Percentiles rank a stretch among this genome's conserved stretches.
These are phyloP conservation scores for Hippocampus abdominalis DNA, from an alignment of 2,113 vertebrate genomes.

Conservation along the genomic window DNA sequence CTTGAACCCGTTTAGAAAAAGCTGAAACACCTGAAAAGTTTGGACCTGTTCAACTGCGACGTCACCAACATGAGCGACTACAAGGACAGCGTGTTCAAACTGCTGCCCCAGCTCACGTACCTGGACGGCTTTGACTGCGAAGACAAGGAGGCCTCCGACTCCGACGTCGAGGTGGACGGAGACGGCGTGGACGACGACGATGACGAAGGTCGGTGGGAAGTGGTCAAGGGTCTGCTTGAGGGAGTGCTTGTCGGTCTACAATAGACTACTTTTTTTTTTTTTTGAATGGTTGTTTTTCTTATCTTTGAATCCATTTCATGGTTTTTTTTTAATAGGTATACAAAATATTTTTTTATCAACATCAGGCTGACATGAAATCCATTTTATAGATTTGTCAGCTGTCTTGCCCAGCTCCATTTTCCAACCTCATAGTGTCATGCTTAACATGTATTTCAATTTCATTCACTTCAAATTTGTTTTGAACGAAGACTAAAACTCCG, in stretches of 20 bases:
- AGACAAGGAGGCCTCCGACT: constrained; percentile 84
- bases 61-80: constrained; percentile 89
- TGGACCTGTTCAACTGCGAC: constrained; percentile 94
- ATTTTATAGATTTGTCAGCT: no score
- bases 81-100: constrained; percentile 86
- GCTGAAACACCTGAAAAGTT: constrained; percentile 85
- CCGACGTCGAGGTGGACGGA: constrained; percentile 85
- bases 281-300: no score
- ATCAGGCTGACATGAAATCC: no score
- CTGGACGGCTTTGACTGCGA: constrained; percentile 87
- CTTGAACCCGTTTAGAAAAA: constrained; percentile 77
- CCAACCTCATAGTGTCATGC: no score
- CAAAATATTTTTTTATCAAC: no score
- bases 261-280: no score
- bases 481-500: no score
- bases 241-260: neutral
- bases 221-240: neutral
- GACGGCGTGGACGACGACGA: constrained; percentile 76
- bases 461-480: no score
- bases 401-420: no score
- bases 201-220: constrained; percentile 74
- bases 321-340: no score
- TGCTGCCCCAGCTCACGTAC: constrained; percentile 87
- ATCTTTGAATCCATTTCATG: no score
- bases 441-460: no score